Conservation (phyloP, 2,888 invertebrate genomes). For the Pandemis corylana region DNA sequence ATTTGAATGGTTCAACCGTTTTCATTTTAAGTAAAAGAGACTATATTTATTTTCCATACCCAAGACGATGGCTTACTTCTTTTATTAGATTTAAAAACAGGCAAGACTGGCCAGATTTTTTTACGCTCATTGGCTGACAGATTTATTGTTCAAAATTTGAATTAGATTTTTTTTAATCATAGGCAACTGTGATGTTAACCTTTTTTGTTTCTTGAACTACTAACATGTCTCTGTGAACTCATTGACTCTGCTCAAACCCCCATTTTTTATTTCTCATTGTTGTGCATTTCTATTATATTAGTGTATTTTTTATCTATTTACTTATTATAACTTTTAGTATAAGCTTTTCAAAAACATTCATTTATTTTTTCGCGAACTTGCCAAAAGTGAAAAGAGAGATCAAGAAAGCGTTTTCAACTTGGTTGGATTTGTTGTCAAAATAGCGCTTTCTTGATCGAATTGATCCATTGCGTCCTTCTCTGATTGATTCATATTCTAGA, state of each 20-base stretch:
- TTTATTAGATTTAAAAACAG: neutral
- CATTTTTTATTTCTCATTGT: slow-evolving; percentile 75
- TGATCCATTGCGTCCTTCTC: no score
- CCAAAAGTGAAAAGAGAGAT: no score
- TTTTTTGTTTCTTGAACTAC: slow-evolving; percentile 12
- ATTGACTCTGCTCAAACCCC: slow-evolving; percentile 83
- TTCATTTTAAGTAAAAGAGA: neutral
- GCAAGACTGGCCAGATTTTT: neutral
- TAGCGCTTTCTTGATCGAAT: no score
- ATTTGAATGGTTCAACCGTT: neutral
- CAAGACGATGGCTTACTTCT: neutral
- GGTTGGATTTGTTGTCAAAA: no score
- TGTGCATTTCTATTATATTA: slow-evolving; percentile 61
- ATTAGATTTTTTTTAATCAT: neutral
- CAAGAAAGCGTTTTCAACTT: no score
- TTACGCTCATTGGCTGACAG: neutral
- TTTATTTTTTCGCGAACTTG: neutral
- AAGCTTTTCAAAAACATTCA: slow-evolving; percentile 29
- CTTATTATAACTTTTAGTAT: slow-evolving; percentile 6
- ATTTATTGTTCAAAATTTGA: neutral
- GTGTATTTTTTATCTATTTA: slow-evolving; percentile 49
- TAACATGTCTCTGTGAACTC: slow-evolving; percentile 69
- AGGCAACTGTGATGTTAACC: neutral
- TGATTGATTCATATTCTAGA: neutral
- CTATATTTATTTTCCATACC: neutral